These are phyloP conservation scores for Oscarella lobularis DNA, from an alignment of 37 sponge, comb jelly and placozoan genomes.

Conservation along the genomic window DNA sequence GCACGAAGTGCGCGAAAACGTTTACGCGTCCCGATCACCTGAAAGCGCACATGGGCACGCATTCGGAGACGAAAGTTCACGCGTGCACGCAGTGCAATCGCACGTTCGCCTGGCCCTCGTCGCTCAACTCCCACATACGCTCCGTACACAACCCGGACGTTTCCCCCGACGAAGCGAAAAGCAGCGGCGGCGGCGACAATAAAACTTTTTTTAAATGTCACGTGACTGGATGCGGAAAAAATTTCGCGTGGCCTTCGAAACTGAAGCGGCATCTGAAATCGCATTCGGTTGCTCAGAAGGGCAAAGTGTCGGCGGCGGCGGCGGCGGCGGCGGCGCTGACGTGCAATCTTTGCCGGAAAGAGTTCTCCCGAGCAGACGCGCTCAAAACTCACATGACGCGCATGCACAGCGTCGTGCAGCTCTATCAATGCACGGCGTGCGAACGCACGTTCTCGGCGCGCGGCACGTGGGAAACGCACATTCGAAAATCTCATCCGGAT, in stretches of 20 bases:
- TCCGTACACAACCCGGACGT: not conserved
- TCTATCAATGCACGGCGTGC: not conserved
- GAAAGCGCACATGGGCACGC: not conserved
- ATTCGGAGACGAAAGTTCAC: not conserved
- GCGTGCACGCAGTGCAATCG: not conserved
- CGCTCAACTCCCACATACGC: constrained; percentile 2
- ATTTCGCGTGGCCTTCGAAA: not conserved
- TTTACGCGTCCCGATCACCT: not conserved
- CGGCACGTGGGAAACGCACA: not conserved
- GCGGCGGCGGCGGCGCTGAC: not conserved
- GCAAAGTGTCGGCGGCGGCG: too few relatives aligned
- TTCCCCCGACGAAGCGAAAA: not conserved
- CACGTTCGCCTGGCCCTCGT: not conserved
- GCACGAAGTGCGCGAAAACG: not conserved
- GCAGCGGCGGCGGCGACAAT: not conserved
- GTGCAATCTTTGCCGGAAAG: not conserved
- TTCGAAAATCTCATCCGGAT: not conserved
- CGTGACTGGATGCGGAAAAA: not conserved
- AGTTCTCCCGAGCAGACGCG: not conserved
- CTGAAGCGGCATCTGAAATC: not conserved
- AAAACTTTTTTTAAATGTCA: not conserved
- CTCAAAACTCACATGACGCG: not conserved
- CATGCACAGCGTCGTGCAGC: not conserved
- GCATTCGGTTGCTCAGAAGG: not conserved
- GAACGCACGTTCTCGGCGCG: not conserved